These are phyloP conservation scores for Dicroscelio sp. DNA, from an alignment of 2,888 invertebrate species.

Conservation along the genomic window DNA sequence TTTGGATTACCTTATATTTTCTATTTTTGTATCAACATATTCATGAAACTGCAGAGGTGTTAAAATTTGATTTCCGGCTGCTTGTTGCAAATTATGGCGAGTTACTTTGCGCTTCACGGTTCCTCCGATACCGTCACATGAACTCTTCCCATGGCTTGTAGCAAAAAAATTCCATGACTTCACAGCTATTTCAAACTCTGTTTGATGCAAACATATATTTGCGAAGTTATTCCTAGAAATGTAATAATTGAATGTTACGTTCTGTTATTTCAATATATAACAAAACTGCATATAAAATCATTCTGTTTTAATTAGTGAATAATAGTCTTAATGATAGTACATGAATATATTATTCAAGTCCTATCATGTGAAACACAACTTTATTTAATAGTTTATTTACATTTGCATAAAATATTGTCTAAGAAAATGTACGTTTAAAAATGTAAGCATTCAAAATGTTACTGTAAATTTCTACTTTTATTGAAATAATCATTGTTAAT, in stretches of 20 bases:
- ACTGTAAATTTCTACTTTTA: not conserved
- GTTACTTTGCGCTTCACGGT: slow-evolving; percentile 22
- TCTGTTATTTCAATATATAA: no score
- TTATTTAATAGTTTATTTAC: no score
- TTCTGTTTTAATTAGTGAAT: not conserved
- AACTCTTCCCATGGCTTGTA: slow-evolving; percentile 32
- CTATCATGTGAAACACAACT: no score
- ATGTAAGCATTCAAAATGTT: not conserved
- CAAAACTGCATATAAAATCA: no score
- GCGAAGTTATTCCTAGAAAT: slow-evolving; percentile 4
- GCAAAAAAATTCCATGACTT: slow-evolving; percentile 36
- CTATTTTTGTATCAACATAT: not conserved
- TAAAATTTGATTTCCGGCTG: not conserved
- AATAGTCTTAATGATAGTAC: no score
- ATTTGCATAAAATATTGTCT: not conserved
- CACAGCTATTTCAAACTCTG: not conserved
- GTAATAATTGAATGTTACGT: no score
- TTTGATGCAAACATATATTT: not conserved
- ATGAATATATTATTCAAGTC: no score
- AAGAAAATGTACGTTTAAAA: not conserved
- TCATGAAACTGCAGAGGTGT: not conserved
- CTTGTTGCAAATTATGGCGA: slow-evolving; percentile 23
- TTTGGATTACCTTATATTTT: not conserved
- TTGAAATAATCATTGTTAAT: not conserved
- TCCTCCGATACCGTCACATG: slow-evolving; percentile 26